These are phyloP conservation scores for Colostygia pectinataria DNA, from an alignment of 2,888 invertebrate species.

Conservation along the genomic window DNA sequence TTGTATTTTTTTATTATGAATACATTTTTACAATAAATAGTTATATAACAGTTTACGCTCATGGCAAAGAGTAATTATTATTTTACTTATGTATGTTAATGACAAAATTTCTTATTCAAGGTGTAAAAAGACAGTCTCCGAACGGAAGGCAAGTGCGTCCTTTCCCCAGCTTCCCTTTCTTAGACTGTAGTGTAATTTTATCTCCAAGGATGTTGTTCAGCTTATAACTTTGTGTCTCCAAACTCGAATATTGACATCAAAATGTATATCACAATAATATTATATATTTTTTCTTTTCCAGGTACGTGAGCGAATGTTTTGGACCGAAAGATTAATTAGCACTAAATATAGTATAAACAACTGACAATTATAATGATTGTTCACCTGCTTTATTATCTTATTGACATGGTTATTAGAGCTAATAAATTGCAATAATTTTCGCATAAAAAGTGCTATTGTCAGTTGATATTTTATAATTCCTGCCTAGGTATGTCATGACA, in stretches of 20 bases:
- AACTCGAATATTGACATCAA: not conserved
- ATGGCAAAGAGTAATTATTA: no score
- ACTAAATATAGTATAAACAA: not conserved
- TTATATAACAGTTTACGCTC: no score
- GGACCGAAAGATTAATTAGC: not conserved
- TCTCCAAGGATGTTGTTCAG: no score
- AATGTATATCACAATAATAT: not conserved
- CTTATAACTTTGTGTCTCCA: no score
- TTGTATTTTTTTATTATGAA: no score
- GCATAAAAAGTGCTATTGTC: constrained; percentile 8
- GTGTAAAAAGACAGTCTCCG: no score
- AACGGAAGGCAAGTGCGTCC: no score
- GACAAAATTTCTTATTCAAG: no score
- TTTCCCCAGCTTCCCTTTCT: no score
- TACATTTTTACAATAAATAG: no score
- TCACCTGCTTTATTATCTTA: not conserved
- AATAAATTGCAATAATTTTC: not conserved
- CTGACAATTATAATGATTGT: not conserved
- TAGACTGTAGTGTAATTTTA: no score
- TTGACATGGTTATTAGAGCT: constrained; percentile 1
- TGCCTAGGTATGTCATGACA: not conserved
- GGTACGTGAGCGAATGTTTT: constrained; percentile 12
- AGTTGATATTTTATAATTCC: constrained; percentile 4
- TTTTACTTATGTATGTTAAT: no score
- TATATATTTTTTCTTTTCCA: not conserved